Conservation (phyloP, 2,113 vertebrate genomes). For the Microtus pennsylvanicus region DNA sequence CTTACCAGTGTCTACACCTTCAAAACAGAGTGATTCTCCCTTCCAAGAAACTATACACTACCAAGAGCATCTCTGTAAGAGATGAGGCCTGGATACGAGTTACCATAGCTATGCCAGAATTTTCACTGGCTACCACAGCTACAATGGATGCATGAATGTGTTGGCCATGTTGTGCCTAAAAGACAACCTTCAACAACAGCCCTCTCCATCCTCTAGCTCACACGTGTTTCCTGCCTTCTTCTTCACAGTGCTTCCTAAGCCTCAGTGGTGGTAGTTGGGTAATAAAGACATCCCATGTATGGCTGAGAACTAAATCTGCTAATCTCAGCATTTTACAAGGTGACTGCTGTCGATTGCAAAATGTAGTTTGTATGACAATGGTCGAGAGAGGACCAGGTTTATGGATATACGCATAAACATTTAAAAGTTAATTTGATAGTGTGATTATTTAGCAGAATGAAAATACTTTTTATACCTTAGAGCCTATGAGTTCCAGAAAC, state of each 20-base stretch:
- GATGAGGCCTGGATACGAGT: not conserved
- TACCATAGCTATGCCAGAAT: not conserved
- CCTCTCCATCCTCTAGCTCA: not conserved
- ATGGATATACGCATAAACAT: not conserved
- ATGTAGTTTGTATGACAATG: not conserved
- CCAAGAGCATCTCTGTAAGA: not conserved
- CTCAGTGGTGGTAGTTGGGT: not conserved
- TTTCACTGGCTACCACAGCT: not conserved
- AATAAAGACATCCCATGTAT: not conserved
- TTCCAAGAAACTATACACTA: not conserved
- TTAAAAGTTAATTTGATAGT: not conserved
- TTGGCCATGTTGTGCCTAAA: too few relatives aligned
- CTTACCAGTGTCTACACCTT: not conserved
- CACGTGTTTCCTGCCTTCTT: not conserved
- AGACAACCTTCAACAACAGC: not conserved
- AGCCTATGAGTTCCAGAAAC: not conserved
- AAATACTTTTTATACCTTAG: not conserved
- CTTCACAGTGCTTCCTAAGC: not conserved
- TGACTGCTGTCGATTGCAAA: not conserved
- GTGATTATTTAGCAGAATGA: not conserved
- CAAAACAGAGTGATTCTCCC: not conserved
- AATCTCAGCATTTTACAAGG: not conserved
- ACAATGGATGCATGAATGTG: too few relatives aligned
- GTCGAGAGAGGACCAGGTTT: not conserved
- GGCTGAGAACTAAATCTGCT: not conserved